Percentiles rank a stretch among this genome's conserved stretches.
phyloP scores from a whole-genome alignment of 2,113 vertebrate species.

The Lagopus muta region DNA sequence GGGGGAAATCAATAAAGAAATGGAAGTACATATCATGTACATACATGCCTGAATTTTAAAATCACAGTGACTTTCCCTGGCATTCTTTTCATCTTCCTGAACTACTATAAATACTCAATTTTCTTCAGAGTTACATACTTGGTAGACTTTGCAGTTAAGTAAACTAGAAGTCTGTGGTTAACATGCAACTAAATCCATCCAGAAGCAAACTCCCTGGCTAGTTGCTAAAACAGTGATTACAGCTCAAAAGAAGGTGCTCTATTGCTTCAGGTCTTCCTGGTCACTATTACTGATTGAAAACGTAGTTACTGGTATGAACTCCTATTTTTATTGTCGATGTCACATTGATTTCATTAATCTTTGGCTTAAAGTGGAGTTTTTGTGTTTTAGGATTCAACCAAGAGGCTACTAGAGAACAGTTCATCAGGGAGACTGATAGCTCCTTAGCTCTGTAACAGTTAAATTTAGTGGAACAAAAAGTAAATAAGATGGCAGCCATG shows the following conservation, averaged over 20 bases:
- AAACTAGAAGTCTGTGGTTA: neutral
- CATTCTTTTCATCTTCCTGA: neutral
- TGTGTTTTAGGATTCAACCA: neutral
- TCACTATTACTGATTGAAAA: neutral
- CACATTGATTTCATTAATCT: neutral
- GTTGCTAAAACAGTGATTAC: neutral
- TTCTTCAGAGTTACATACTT: neutral
- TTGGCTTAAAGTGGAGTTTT: neutral
- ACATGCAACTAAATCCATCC: neutral
- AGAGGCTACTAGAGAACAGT: neutral
- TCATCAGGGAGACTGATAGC: neutral
- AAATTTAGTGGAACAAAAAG: neutral
- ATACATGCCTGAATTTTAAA: neutral
- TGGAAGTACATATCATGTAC: neutral
- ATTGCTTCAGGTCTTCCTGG: neutral
- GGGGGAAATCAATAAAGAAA: neutral
- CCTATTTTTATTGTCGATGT: neutral
- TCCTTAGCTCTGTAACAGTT: neutral
- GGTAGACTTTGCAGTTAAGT: neutral
- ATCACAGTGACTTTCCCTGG: neutral
- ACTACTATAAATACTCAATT: neutral
- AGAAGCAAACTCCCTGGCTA: neutral
- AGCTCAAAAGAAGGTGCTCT: neutral
- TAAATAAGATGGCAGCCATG: neutral
- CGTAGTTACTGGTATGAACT: neutral